phyloP scores from a whole-genome alignment of 30 jellyfish, hydroid and myxozoan genomes.

The Aurelia aurita region DNA sequence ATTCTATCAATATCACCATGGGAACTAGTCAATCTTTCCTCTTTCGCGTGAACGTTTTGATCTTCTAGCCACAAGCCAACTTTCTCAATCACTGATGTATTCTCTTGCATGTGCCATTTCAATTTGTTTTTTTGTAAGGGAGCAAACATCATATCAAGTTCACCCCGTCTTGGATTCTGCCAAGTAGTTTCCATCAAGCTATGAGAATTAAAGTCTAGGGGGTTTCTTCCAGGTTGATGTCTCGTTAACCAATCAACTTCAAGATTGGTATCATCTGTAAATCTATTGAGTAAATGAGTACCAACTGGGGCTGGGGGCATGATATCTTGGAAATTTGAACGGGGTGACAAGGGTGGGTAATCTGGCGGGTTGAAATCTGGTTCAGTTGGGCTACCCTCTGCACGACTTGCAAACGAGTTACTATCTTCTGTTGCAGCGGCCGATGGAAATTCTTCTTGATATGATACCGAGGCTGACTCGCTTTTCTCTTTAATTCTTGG shows the following conservation, averaged over 20 bases:
- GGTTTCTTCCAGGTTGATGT: constrained; percentile 24
- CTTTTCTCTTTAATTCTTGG: constrained; percentile 45
- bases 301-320: constrained; percentile 19
- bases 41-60: constrained; percentile 58
- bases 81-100: constrained; percentile 80
- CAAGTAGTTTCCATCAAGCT: constrained; percentile 15
- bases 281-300: not conserved
- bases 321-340: not conserved
- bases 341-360: constrained; percentile 28
- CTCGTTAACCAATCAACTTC: constrained; percentile 25
- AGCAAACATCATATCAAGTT: constrained; percentile 54
- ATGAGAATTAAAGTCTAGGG: constrained; percentile 11
- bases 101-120: constrained; percentile 61
- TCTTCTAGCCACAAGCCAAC: constrained; percentile 98
- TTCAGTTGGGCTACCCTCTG: constrained; percentile 43
- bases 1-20: constrained; percentile 61
- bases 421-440: constrained; percentile 98
- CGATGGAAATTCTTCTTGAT: constrained; percentile 71
- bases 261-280: constrained; percentile 14
- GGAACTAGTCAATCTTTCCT: constrained; percentile 54
- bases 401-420: constrained; percentile 86
- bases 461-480: constrained; percentile 41
- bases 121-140: constrained; percentile 43
- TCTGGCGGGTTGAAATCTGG: constrained; percentile 14
- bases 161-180: constrained; percentile 41